These are phyloP conservation scores for Antheraea yamamai DNA, from an alignment of 2,888 invertebrate species.

Conservation along the genomic window DNA sequence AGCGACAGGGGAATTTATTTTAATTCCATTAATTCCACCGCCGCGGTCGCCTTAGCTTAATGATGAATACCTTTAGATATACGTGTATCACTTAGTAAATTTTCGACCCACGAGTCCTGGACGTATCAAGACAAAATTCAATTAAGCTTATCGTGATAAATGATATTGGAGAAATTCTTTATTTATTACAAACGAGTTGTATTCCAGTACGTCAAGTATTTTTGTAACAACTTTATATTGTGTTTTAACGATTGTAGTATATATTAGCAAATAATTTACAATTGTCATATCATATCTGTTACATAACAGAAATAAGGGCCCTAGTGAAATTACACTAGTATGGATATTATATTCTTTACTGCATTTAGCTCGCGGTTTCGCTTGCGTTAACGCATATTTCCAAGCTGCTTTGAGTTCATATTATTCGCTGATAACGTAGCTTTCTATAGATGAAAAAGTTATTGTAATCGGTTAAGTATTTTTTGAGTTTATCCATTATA, in stretches of 20 bases:
- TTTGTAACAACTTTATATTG: not conserved
- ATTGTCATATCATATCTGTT: not conserved
- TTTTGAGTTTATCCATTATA: no score
- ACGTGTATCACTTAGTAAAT: constrained; percentile 45
- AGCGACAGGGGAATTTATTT: constrained; percentile 11
- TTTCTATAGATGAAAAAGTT: no score
- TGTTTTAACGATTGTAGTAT: not conserved
- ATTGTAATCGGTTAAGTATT: no score
- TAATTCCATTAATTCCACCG: constrained; percentile 51
- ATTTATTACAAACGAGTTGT: constrained; percentile 12
- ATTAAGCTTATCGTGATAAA: constrained; percentile 37
- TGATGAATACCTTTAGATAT: constrained; percentile 49
- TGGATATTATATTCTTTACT: not conserved
- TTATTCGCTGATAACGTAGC: no score
- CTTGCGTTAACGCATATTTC: no score
- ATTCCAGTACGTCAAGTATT: not conserved
- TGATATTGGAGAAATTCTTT: constrained; percentile 28
- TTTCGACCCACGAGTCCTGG: constrained; percentile 31
- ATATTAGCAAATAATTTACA: not conserved
- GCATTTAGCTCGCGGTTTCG: no score
- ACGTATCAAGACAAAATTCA: constrained; percentile 30
- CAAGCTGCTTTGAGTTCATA: no score
- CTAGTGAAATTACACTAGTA: not conserved
- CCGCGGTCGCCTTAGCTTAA: constrained; percentile 30
- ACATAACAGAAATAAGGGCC: not conserved